Percentiles rank a stretch among this genome's conserved stretches.
phyloP scores from a whole-genome alignment of 2,888 invertebrate genomes.

The Megamerina dolium region DNA sequence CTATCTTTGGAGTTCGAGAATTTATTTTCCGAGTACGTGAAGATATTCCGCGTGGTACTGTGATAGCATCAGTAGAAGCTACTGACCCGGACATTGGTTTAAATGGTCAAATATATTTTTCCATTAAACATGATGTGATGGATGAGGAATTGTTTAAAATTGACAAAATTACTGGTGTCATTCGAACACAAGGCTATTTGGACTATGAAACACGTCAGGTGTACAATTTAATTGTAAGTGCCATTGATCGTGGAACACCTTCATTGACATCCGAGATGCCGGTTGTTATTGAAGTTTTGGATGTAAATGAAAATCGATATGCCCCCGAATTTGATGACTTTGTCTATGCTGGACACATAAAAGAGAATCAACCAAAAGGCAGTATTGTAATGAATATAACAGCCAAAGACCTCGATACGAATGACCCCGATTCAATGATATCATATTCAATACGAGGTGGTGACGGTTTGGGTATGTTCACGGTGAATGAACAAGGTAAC shows the following conservation, averaged over 20 bases:
- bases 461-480: slow-evolving; percentile 85
- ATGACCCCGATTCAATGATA: slow-evolving; percentile 74
- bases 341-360: slow-evolving; percentile 67
- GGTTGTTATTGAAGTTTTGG: slow-evolving; percentile 79
- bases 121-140: slow-evolving; percentile 57
- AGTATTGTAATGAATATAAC: slow-evolving; percentile 70
- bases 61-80: slow-evolving; percentile 74
- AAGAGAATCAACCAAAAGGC: slow-evolving; percentile 74
- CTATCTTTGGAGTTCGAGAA: slow-evolving; percentile 68
- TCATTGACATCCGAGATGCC: slow-evolving; percentile 72
- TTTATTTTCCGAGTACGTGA: slow-evolving; percentile 81
- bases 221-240: slow-evolving; percentile 79
- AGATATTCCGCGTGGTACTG: slow-evolving; percentile 82
- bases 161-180: slow-evolving; percentile 78
- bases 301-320: slow-evolving; percentile 89
- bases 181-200: slow-evolving; percentile 69
- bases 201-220: slow-evolving; percentile 88
- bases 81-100: slow-evolving; percentile 80
- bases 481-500: slow-evolving; percentile 82
- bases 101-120: slow-evolving; percentile 76
- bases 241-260: slow-evolving; percentile 79
- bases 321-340: slow-evolving; percentile 78
- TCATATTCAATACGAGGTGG: slow-evolving; percentile 84
- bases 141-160: slow-evolving; percentile 60
- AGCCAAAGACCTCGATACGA: slow-evolving; percentile 74